These are phyloP conservation scores for Lepisosteus osseus DNA, from an alignment of 2,113 vertebrate genomes.

Conservation along the genomic window DNA sequence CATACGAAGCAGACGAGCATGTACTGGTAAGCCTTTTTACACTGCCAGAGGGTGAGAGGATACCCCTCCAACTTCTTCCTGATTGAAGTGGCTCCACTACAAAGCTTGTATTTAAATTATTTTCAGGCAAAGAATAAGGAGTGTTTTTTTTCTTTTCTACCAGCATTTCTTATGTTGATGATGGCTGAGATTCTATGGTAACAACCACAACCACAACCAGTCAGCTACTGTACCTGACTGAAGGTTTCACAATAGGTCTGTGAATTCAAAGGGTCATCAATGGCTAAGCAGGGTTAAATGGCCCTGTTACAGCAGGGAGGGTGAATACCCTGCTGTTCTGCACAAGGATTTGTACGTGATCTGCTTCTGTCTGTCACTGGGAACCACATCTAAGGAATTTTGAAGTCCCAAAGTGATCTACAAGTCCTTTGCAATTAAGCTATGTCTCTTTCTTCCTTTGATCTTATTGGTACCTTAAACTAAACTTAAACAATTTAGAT, in stretches of 20 bases:
- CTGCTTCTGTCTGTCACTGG: no score
- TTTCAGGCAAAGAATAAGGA: rapidly evolving
- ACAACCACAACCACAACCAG: not conserved
- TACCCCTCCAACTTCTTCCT: conserved; percentile 11
- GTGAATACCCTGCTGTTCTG: no score
- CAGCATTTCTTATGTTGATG: not conserved
- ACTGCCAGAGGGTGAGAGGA: not conserved
- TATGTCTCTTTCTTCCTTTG: no score
- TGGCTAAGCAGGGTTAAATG: no score
- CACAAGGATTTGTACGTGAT: no score
- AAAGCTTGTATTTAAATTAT: not conserved
- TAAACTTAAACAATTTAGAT: no score
- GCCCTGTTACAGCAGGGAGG: no score
- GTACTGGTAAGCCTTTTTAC: conserved; percentile 14
- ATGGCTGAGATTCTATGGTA: conserved; percentile 13
- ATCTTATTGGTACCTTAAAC: no score
- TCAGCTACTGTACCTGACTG: not conserved
- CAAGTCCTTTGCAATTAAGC: no score
- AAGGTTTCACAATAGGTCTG: not conserved
- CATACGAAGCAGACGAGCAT: conserved; percentile 15
- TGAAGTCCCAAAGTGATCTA: no score
- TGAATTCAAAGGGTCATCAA: not conserved
- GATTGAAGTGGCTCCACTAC: not conserved
- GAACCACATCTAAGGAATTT: no score
- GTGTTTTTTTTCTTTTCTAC: conserved; percentile 5